A percentile compares a stretch with the other conserved stretches of the same genome.
Conservation (phyloP, 2,888 invertebrate species). For the Phyto melanocephala region DNA sequence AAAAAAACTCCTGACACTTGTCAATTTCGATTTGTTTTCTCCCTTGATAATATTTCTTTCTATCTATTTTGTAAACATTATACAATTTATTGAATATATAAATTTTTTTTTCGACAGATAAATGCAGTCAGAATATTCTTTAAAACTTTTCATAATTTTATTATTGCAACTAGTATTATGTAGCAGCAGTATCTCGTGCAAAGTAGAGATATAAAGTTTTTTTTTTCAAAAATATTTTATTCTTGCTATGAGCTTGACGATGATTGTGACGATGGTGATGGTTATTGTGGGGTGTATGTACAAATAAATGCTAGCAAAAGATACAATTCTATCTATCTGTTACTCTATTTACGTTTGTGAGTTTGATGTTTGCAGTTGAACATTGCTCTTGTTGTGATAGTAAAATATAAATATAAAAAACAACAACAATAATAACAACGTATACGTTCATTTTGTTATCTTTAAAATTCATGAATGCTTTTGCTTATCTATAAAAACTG, state of each 20-base stretch:
- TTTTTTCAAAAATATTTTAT: background rate
- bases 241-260: conserved; percentile 12
- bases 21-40: conserved; percentile 1
- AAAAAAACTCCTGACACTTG: conserved; percentile 38
- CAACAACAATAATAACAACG: conserved; percentile 45
- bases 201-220: conserved; percentile 39
- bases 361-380: conserved; percentile 35
- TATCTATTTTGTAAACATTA: background rate
- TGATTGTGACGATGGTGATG: background rate
- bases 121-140: conserved; percentile 1
- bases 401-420: conserved; percentile 56
- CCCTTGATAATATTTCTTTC: conserved; percentile 3
- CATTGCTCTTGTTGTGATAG: conserved; percentile 51
- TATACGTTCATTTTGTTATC: conserved; percentile 68
- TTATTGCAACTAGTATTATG: background rate
- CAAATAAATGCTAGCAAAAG: conserved; percentile 5
- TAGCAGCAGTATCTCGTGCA: conserved; percentile 5
- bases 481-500: conserved; percentile 75
- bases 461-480: conserved; percentile 77
- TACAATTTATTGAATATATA: conserved; percentile 29
- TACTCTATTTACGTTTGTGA: conserved; percentile 41
- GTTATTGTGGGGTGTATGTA: conserved; percentile 19
- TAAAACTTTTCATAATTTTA: too few relatives aligned
- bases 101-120: conserved; percentile 37
- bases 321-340: conserved; percentile 26